phyloP scores from a whole-genome alignment of 1,140 invertebrate species.

The Sitodiplosis mosellana region DNA sequence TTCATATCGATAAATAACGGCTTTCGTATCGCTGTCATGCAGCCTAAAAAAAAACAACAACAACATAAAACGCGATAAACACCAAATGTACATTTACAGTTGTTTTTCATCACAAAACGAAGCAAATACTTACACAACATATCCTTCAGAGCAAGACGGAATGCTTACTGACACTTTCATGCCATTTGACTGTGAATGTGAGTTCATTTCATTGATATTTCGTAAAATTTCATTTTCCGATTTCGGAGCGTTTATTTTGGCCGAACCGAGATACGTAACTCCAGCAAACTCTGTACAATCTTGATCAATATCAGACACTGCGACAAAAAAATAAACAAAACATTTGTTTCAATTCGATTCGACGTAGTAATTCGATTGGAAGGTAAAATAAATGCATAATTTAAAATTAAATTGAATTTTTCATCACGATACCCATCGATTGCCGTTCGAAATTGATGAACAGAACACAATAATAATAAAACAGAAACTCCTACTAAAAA shows the following conservation, averaged over 20 bases:
- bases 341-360: too few relatives aligned
- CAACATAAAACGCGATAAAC: conserved; percentile 4
- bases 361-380: too few relatives aligned
- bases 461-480: conserved; percentile 1
- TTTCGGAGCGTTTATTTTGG: conserved; percentile 81
- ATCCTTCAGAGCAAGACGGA: conserved; percentile 70
- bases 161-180: conserved; percentile 82
- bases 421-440: too few relatives aligned
- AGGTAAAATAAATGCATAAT: too few relatives aligned
- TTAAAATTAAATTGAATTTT: too few relatives aligned
- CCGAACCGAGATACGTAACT: conserved; percentile 85
- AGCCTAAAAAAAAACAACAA: conserved; percentile 39
- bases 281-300: conserved; percentile 84
- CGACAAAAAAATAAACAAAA: conserved; percentile 8
- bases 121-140: conserved; percentile 44
- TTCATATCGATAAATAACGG: conserved; percentile 74
- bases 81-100: neutral
- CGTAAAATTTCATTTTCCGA: conserved; percentile 89
- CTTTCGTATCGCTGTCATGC: conserved; percentile 65
- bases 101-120: neutral
- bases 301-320: conserved; percentile 58
- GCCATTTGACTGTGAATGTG: conserved; percentile 35
- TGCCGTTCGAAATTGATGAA: too few relatives aligned
- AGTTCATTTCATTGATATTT: conserved; percentile 81
- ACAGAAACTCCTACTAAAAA: neutral